Percentiles rank a stretch among this genome's conserved stretches.
Conservation (phyloP, 2,113 vertebrate genomes). For the Panurus biarmicus region DNA sequence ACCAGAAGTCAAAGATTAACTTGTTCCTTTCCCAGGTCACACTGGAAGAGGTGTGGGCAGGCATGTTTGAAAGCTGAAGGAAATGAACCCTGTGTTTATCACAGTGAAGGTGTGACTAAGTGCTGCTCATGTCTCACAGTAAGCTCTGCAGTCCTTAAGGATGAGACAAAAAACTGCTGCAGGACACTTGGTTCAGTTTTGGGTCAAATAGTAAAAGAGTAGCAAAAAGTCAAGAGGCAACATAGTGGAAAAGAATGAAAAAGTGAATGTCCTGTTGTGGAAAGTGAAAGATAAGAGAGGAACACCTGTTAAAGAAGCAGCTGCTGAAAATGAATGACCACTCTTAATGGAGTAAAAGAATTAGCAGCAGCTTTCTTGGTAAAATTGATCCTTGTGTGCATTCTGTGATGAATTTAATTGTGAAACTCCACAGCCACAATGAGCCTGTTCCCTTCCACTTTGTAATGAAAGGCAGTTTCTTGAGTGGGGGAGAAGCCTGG, state of each 20-base stretch:
- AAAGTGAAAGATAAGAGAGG: not conserved
- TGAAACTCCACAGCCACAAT: not conserved
- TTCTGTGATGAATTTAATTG: not conserved
- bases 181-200: not conserved
- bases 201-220: not conserved
- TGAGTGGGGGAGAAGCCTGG: not conserved
- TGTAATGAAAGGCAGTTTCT: not conserved
- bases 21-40: not conserved
- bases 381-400: not conserved
- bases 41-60: not conserved
- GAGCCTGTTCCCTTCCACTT: not conserved
- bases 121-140: not conserved
- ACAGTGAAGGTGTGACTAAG: not conserved
- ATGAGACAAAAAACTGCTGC: not conserved
- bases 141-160: not conserved
- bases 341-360: not conserved
- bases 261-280: not conserved
- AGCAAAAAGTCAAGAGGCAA: not conserved
- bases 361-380: not conserved
- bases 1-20: not conserved
- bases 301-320: not conserved
- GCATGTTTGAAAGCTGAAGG: not conserved
- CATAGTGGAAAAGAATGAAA: not conserved
- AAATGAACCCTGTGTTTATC: not conserved
- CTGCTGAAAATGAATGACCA: not conserved